phyloP scores from a whole-genome alignment of 2,113 vertebrate genomes.

The Melanostigma gelatinosum region DNA sequence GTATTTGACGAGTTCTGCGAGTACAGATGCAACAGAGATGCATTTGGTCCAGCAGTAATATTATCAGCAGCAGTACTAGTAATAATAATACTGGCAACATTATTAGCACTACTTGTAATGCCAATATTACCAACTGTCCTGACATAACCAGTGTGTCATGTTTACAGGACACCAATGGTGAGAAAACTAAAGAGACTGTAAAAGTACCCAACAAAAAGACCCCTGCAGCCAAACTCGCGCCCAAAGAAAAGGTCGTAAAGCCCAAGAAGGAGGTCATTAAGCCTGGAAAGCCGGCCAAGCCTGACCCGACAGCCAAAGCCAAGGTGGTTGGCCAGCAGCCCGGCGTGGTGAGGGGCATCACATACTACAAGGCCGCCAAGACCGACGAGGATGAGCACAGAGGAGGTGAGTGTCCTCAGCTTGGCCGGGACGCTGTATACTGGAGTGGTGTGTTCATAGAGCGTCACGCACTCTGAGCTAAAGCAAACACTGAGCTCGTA shows the following conservation, averaged over 20 bases:
- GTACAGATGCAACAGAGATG: neutral
- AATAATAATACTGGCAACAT: neutral
- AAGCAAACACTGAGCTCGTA: slow-evolving; percentile 42
- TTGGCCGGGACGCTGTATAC: neutral
- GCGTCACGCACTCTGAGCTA: slow-evolving; percentile 7
- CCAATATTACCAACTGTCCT: neutral
- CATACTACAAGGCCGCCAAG: slow-evolving; percentile 93
- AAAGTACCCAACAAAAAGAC: slow-evolving; percentile 84
- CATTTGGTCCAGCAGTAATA: neutral
- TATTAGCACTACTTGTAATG: neutral
- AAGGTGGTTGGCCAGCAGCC: slow-evolving; percentile 85
- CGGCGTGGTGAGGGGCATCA: slow-evolving; percentile 90
- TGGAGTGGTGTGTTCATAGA: slow-evolving; percentile 14
- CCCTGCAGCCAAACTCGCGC: slow-evolving; percentile 58
- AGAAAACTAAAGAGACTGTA: slow-evolving; percentile 81
- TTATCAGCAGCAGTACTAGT: neutral
- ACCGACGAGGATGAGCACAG: slow-evolving; percentile 71
- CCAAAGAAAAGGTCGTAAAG: slow-evolving; percentile 91
- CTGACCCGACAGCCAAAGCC: slow-evolving; percentile 86
- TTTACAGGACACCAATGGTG: slow-evolving; percentile 85
- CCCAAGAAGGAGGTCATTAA: slow-evolving; percentile 88
- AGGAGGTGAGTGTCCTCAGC: slow-evolving; percentile 70
- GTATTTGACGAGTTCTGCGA: neutral
- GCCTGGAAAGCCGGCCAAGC: slow-evolving; percentile 45
- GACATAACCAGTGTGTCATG: slow-evolving; percentile 15